These are phyloP conservation scores for Astatotilapia flaviijosephi DNA, from an alignment of 2,113 vertebrate genomes.

Conservation along the genomic window DNA sequence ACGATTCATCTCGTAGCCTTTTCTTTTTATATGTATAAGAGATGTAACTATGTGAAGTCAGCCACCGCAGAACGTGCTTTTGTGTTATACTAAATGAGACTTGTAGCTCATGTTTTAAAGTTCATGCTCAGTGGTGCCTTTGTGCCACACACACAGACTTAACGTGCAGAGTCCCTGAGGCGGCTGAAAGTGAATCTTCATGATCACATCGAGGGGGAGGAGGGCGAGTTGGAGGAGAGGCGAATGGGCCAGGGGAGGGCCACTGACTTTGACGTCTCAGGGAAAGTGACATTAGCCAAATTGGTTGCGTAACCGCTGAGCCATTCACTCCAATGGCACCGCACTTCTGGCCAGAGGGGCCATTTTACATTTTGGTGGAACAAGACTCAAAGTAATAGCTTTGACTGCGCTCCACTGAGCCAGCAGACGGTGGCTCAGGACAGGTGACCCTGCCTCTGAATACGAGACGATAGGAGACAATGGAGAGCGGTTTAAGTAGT, in stretches of 20 bases:
- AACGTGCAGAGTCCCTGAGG: background rate
- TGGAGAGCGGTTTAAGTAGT: background rate
- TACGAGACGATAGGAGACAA: background rate
- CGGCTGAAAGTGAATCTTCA: conserved; percentile 20
- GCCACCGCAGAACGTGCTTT: background rate
- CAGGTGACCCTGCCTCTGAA: conserved; percentile 6
- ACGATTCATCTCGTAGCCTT: background rate
- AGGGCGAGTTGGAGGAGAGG: background rate
- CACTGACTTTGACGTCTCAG: conserved; percentile 32
- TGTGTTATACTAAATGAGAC: background rate
- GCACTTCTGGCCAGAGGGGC: conserved; percentile 25
- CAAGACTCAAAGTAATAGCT: background rate
- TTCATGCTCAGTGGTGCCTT: background rate
- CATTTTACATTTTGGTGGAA: conserved; percentile 39
- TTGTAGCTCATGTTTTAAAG: background rate
- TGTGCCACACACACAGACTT: background rate
- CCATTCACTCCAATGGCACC: background rate
- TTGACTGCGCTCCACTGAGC: background rate
- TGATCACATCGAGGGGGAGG: conserved; percentile 18
- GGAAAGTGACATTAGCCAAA: conserved; percentile 39
- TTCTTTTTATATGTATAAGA: background rate
- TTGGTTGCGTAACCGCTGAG: conserved; percentile 36
- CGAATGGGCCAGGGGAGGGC: background rate
- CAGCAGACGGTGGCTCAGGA: background rate
- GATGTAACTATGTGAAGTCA: background rate